Base-by-base conservation (phyloP, 92 coral and sea anemone species). In the Siderastrea radians region DNA sequence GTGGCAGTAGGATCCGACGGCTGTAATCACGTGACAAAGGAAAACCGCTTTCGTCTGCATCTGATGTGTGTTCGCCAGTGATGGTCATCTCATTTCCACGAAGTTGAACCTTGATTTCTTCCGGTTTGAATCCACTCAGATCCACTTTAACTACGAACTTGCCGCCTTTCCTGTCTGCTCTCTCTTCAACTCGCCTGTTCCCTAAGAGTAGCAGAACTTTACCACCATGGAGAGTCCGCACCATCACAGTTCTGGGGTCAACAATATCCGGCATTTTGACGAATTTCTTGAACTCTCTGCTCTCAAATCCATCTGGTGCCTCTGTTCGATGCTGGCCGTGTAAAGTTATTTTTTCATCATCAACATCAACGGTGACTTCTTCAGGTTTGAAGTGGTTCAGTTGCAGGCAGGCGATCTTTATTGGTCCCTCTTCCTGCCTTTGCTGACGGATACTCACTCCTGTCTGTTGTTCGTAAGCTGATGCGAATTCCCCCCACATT, bases 261-360 rank as follows among this genome's bases (percentile, higher is more conserved):
- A 87, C 84, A 7, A 54, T 92, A 9, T 87, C 79, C 3, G 94
- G 94, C 5, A 91, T 69, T 14, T 77, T 82, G 77, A 81, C 59
- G 48, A 64, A 61, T 62, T 87, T 80, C 78, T 77, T 89, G 71
- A 91, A 83, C 84, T 91, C 92, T 10, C 88, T 68, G 17, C 74
- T 63, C 7, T 91, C 94, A 19, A 76, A 91, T 49, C 94, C 92
- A 64, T 82, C 79, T 85, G 87, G 86, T 1, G 61, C 84, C 44
- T 83, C 89, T 6, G 80, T 58, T 77, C 83, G 90, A 87, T 91
- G 92, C 80, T 87, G 89, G 43, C 94, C 94, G 48, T 80, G 64
- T 63, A 87, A 77, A 3, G 82, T 50, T 2, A 91, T 86, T 16
- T 87, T 82, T 69, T 89, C 89, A 58, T 53, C 49, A 19, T 91